phyloP scores from a whole-genome alignment of 2,888 invertebrate species.

The Norana najaformis region DNA sequence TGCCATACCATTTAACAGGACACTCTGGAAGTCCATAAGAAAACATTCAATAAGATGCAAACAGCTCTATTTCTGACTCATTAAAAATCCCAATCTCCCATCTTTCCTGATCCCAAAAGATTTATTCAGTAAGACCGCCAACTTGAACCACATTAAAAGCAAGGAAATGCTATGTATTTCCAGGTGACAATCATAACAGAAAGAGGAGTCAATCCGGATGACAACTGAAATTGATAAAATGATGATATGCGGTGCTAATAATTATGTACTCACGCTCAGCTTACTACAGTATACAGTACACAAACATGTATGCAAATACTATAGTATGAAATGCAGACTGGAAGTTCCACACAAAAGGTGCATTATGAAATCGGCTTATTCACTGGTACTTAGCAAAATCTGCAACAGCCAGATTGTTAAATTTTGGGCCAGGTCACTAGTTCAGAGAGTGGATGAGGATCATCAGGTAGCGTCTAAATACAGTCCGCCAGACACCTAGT shows the following conservation, averaged over 20 bases:
- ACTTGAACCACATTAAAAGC: neutral
- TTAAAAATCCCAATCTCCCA: neutral
- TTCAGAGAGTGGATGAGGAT: neutral
- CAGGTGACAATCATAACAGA: neutral
- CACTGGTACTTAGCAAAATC: no score
- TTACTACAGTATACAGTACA: neutral
- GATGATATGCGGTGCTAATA: neutral
- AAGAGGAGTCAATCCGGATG: neutral
- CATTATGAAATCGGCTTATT: no score
- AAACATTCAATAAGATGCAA: constrained; percentile 71
- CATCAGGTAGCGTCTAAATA: neutral
- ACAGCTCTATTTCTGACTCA: neutral
- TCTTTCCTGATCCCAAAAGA: neutral
- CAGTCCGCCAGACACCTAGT: neutral
- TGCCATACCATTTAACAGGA: constrained; percentile 67
- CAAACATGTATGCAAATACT: neutral
- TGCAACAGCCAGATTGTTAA: no score
- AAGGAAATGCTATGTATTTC: neutral
- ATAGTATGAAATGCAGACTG: no score
- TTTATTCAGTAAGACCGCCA: neutral
- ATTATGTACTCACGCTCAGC: neutral
- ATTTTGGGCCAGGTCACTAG: no score
- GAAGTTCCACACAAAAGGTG: no score
- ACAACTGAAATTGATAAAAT: neutral
- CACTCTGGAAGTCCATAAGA: constrained; percentile 50